Base-by-base conservation (phyloP, 2,888 invertebrate species). In the Micoletzkya japonica region DNA sequence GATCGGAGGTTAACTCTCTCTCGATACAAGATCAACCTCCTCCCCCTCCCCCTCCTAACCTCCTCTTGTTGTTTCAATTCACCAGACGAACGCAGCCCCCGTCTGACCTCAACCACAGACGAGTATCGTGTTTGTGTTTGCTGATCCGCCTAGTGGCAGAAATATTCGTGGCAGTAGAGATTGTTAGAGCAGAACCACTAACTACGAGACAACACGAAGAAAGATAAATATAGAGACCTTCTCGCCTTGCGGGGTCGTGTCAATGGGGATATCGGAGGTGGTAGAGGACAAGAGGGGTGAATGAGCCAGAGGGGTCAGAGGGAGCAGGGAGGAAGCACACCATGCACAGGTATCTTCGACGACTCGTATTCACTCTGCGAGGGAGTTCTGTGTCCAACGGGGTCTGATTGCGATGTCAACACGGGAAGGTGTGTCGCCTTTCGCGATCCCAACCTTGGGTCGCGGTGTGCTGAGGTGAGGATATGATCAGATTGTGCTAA, bases 391-490 rank as follows among this genome's bases (percentile, higher is more conserved):
- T 66, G 64, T 66, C 64, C 64, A 28, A 28, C n/a, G 28, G 64
- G 64, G 26, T 37, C 34, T 2, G 32, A 57, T 0, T 68, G 68
- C 24, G 68, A 68, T 34, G 7, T 57, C 14, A 67, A 67, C 14
- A 44, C 68, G 14, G 68, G 68, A n/a, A 28, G 58, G 26, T 68
- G 68, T 20, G 58, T 58, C 14, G 32, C 49, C 1, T 68, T 68
- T 49, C 20, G 68, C 17, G 32, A 36, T 20, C 52, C 64, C 20
- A 52, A n/a, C n/a, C n/a, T n/a, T n/a, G n/a, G n/a, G n/a, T n/a
- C n/a, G n/a, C n/a, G n/a, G n/a, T 63, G 63, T 20, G 44, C 63
- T 6, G 44, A 32, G 50, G 63, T 63, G 28, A 39, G 49, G 10
- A 24, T 52, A 7, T 52, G n/a, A 4, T 20, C n/a, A 52, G 10